These are phyloP conservation scores for Pterostichus niger DNA, from an alignment of 2,888 invertebrate genomes.

Conservation along the genomic window DNA sequence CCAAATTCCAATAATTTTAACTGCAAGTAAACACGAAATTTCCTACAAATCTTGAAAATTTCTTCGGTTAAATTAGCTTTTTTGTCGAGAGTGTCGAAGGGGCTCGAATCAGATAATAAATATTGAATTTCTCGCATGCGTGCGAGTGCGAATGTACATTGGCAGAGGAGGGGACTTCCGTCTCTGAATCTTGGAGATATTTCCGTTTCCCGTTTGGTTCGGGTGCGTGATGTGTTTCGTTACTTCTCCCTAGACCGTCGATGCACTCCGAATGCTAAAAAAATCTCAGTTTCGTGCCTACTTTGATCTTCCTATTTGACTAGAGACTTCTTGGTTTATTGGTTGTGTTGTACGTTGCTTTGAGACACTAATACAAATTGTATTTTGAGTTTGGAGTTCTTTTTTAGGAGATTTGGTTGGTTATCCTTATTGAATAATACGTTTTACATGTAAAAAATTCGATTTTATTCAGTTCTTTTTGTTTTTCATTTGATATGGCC, in stretches of 20 bases:
- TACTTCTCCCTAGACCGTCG: no score
- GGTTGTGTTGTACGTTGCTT: constrained; percentile 10
- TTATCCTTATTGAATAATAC: constrained; percentile 20
- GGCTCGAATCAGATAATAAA: constrained; percentile 43
- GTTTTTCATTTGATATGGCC: no score
- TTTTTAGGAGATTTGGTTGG: constrained; percentile 18
- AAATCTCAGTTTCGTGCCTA: constrained; percentile 4
- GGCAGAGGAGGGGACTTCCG: neutral
- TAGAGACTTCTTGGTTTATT: constrained; percentile 2
- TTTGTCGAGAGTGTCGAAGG: neutral
- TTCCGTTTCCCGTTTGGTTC: constrained; percentile 10
- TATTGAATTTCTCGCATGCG: constrained; percentile 37
- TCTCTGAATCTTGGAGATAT: constrained; percentile 4
- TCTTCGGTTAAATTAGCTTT: constrained; percentile 30
- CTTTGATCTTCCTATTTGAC: constrained; percentile 34
- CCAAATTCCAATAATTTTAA: constrained; percentile 30
- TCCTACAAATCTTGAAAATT: constrained; percentile 21
- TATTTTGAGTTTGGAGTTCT: neutral
- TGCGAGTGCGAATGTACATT: neutral
- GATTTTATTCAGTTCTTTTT: no score
- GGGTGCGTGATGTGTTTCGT: constrained; percentile 4
- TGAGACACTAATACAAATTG: constrained; percentile 34
- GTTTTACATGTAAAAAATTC: neutral
- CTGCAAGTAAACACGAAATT: constrained; percentile 48
- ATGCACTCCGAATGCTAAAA: constrained; percentile 36